A percentile compares a stretch with the other conserved stretches of the same genome.
Conservation (phyloP, 2,113 vertebrate species). For the Arothron firmamentum region DNA sequence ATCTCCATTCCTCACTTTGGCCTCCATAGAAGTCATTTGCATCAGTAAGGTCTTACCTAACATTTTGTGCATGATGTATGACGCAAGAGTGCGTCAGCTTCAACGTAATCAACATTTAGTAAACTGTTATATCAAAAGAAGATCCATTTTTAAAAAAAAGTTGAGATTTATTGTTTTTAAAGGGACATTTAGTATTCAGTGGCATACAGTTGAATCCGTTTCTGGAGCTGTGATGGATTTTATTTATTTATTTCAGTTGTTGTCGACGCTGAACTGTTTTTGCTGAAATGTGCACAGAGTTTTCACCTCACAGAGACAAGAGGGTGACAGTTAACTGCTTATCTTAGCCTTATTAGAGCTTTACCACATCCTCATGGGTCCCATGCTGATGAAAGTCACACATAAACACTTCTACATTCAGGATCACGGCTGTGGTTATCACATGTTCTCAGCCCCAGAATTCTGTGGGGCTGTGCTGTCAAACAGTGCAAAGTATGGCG, state of each 20-base stretch:
- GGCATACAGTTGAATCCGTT: constrained; percentile 38
- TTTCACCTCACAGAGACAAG: constrained; percentile 35
- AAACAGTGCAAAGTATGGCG: constrained; percentile 41
- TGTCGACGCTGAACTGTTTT: constrained; percentile 6
- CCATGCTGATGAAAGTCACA: constrained; percentile 51
- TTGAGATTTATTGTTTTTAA: constrained; percentile 1
- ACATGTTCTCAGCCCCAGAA: constrained; percentile 32
- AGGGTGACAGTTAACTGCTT: constrained; percentile 44
- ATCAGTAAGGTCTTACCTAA: too few species aligned
- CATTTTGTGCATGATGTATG: too few species aligned
- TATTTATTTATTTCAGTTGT: constrained; percentile 49
- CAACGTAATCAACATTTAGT: too few species aligned
- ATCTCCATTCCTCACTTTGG: too few species aligned
- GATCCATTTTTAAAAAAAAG: too few species aligned
- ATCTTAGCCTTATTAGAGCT: too few species aligned
- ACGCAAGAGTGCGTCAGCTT: too few species aligned
- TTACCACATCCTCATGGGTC: too few species aligned
- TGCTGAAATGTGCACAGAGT: constrained; percentile 29
- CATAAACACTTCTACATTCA: constrained; percentile 63
- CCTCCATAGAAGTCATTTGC: neutral
- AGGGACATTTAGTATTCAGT: constrained; percentile 1
- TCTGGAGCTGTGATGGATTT: constrained; percentile 39
- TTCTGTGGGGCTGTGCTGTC: constrained; percentile 38
- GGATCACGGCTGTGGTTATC: constrained; percentile 53
- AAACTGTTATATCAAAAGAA: too few species aligned